Base-by-base conservation (phyloP, 2,888 invertebrate species). In the Hirtodrosophila alboralis region DNA sequence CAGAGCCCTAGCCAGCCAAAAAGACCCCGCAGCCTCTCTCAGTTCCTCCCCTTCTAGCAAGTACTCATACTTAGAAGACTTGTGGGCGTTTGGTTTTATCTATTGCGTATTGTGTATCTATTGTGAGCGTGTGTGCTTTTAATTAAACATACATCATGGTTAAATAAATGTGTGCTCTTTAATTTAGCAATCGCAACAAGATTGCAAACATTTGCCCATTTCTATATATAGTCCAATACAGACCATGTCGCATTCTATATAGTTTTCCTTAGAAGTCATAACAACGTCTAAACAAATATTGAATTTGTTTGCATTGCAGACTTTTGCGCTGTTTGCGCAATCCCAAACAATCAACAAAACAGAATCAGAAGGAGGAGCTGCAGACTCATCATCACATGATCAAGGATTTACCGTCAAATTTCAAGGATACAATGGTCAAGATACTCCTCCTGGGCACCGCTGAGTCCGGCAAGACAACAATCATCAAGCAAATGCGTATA, bases 401-500 rank as follows among this genome's bases (percentile, higher is more conserved):
- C 62, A 84, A 79, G 67, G 81, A 86, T 40, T 12, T 93, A 90
- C 91, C 92, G 45, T 91, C 91, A 41, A 89, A 91, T 6, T 92
- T 92, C 49, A 73, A 88, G 38, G 90, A 89, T 33, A 87, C 77
- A 38, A 87, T 74, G 87, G 93, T 88, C 76, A 93, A 94, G 89
- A 89, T 94, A 7, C 88, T 94, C 31, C 86, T 95, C 0, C 88
- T 94, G 3, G 94, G 94, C 0, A 94, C 96, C 0, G 96, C 95
- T 0, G 96, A 96, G 86, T 95, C 95, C 7, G 96, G 96, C 0
- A 96, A 96, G 89, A 96, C 96, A 0, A 96, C 96, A 0, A 95
- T 96, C 10, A 94, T 96, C 16, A 96, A 96, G 86, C 96, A 96
- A 90, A 96, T 96, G 96, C 95, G 94, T 89, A 96, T 96, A 75